A percentile compares a stretch with the other conserved stretches of the same genome.
phyloP scores from a whole-genome alignment of 2,113 vertebrate species.

The Percopsis transmontana region DNA sequence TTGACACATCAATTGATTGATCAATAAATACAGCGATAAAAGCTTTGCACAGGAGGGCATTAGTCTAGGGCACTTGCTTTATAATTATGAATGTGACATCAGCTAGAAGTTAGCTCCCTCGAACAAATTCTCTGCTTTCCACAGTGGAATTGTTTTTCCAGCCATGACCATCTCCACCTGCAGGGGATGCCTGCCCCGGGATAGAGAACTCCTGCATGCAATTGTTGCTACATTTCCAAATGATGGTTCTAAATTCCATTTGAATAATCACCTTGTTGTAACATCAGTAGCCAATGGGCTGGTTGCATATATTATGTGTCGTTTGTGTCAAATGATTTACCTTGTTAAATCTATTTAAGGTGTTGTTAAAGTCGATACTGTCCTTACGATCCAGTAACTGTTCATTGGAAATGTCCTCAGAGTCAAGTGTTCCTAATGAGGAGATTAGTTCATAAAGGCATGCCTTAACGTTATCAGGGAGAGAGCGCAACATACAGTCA shows the following conservation, averaged over 20 bases:
- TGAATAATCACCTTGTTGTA: neutral
- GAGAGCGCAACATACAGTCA: neutral
- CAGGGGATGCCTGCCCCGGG: neutral
- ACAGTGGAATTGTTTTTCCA: neutral
- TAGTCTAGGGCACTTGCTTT: neutral
- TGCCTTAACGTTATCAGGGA: conserved; percentile 33
- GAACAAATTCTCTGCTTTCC: conserved; percentile 19
- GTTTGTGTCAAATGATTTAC: conserved; percentile 14
- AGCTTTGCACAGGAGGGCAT: neutral
- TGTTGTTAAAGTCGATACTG: conserved; percentile 16
- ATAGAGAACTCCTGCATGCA: conserved; percentile 28
- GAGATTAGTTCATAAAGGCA: conserved; percentile 22
- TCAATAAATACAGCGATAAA: neutral
- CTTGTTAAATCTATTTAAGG: conserved; percentile 4
- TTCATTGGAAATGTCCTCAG: conserved; percentile 18
- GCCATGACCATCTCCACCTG: conserved; percentile 4
- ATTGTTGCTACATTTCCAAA: conserved; percentile 4
- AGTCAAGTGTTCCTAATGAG: conserved; percentile 8
- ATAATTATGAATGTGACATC: no score
- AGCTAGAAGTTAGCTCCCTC: conserved; percentile 1
- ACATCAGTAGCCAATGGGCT: conserved; percentile 12
- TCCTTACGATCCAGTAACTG: neutral
- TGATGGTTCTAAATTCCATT: neutral
- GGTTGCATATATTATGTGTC: conserved; percentile 23
- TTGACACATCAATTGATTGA: neutral